A percentile compares a stretch with the other conserved stretches of the same genome.
These are phyloP conservation scores for Cossypha heuglini DNA, from an alignment of 2,797 vertebrate genomes.

Conservation along the genomic window DNA sequence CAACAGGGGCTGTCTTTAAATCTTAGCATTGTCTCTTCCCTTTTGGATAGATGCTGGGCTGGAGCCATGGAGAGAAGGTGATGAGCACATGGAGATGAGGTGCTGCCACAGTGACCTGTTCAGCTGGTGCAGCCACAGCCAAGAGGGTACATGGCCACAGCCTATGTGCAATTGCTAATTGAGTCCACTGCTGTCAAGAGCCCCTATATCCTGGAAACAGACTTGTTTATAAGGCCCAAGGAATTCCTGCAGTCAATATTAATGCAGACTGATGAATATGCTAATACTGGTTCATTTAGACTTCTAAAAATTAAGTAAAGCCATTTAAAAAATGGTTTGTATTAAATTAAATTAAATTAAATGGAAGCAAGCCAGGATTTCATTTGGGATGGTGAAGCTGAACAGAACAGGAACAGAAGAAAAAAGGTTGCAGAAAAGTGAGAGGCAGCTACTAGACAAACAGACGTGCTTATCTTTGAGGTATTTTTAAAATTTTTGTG, in stretches of 20 bases:
- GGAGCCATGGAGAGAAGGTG: background rate
- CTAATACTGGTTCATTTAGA: background rate
- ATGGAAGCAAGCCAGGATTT: background rate
- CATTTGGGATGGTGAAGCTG: background rate
- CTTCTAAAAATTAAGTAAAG: background rate
- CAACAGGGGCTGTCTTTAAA: background rate
- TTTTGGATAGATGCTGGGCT: background rate
- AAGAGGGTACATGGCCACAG: fast-evolving
- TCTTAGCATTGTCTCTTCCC: background rate
- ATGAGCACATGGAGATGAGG: fast-evolving
- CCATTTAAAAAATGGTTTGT: background rate
- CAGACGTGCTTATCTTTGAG: constrained; percentile 9
- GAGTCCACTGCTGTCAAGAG: background rate
- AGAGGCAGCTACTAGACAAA: constrained; percentile 19
- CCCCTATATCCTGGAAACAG: background rate
- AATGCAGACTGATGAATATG: background rate
- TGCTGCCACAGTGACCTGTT: background rate
- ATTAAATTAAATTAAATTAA: background rate
- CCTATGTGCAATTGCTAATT: background rate
- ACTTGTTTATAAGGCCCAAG: background rate
- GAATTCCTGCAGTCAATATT: background rate
- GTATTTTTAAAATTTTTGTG: background rate
- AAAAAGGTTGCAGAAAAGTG: background rate
- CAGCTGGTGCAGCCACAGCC: background rate
- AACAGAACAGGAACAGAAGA: background rate